phyloP scores from a whole-genome alignment of 1,140 invertebrate genomes.

The roundworm (Caenorhabditis elegans) region DNA sequence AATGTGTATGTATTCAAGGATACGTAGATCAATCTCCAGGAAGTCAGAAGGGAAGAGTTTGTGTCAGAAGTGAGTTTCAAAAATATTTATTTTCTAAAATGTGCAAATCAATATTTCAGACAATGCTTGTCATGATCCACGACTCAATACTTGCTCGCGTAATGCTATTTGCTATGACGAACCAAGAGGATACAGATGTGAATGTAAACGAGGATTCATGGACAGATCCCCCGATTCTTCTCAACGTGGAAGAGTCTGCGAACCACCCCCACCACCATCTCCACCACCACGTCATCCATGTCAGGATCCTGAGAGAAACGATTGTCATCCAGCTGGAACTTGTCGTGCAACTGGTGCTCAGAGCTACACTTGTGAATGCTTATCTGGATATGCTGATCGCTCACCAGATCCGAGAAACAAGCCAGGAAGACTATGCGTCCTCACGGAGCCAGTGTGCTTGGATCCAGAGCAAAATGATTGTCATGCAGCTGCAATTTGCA shows the following conservation, averaged over 20 bases:
- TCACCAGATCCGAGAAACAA: conserved; percentile 50
- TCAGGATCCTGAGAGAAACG: conserved; percentile 62
- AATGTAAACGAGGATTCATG: conserved; percentile 59
- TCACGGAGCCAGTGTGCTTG: conserved; percentile 59
- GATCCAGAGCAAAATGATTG: conserved; percentile 63
- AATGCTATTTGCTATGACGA: conserved; percentile 66
- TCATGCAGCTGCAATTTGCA: conserved; percentile 62
- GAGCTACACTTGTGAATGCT: conserved; percentile 62
- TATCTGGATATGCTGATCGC: conserved; percentile 61
- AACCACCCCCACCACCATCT: conserved; percentile 58
- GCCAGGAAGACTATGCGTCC: conserved; percentile 54
- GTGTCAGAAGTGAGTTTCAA: conserved; percentile 60
- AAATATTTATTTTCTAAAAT: not conserved
- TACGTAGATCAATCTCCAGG: conserved; percentile 57
- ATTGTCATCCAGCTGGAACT: conserved; percentile 60
- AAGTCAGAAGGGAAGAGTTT: conserved; percentile 60
- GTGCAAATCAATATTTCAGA: conserved; percentile 47
- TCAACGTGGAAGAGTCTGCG: conserved; percentile 60
- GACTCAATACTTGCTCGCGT: conserved; percentile 64
- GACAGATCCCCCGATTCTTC: conserved; percentile 51
- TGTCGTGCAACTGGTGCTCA: conserved; percentile 59
- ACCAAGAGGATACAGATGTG: conserved; percentile 61
- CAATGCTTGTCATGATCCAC: conserved; percentile 62
- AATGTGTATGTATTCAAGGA: conserved; percentile 62
- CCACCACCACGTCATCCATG: conserved; percentile 62